Evolutionary conservation across 2,797 vertebrate genomes (phyloP), one percentile per base, ranked within the genome.

Genomic region (Jordanella pulchra): DNA sequence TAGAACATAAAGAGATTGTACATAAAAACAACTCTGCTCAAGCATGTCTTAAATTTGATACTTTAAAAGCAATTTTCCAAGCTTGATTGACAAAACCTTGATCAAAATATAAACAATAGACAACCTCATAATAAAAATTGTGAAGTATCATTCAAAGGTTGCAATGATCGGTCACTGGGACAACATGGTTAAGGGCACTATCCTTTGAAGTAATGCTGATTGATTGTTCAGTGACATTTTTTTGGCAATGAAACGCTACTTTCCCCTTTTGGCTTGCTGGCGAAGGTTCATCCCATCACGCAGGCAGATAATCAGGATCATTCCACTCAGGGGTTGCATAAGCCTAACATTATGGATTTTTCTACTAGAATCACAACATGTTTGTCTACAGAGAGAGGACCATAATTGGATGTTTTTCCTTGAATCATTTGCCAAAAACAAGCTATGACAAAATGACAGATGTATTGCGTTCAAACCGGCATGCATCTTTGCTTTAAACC

Each of bases 391-490:
- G 77, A 83, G 74, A 65, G 75, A 58, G 3, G 7, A 65, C 47
- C 81, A 82, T 86, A 87, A 93, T 76, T 83, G 82, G 68, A 66
- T 69, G 79, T 86, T 87, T 90, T 75, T 76, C 85, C 82, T 87
- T 93, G 91, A 93, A 93, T 92, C 93, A 93, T 94, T 92, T 87
- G 73, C 82, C 75, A 84, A 70, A 80, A 75, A 66, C 73, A 63
- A 68, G 80, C 80, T 65, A 51, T 44, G 68, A 65, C 21, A 83
- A 86, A n/a, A 84, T 72, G 61, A 3, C 69, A 67, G 56, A 85
- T 30, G 42, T 67, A 67, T 55, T 12, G 76, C 32, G 28, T 4
- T 53, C 47, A 69, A 47, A 67, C 45, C 48, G 65, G 25, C 12
- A 14, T 30, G 13, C 18, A 50, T 48, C 54, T 18, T 27, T 28